Evolutionary conservation across 2,113 vertebrate genomes (phyloP).

Genomic region (Prinia subflava): DNA sequence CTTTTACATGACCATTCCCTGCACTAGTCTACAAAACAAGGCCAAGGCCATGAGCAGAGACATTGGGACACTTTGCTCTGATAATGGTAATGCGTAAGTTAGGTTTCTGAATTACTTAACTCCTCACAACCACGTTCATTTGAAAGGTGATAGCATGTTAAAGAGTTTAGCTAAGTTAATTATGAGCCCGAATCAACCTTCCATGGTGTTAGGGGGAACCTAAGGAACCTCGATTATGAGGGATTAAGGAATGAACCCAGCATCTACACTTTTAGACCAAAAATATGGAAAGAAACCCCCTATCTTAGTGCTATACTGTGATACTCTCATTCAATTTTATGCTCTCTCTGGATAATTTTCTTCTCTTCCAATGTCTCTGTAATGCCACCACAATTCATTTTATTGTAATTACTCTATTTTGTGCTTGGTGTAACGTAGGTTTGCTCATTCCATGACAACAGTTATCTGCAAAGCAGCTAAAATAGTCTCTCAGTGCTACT

Average conservation of each 20-base stretch:
- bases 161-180: not conserved
- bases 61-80: not conserved
- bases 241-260: not conserved
- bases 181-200: not conserved
- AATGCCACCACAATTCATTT: not conserved
- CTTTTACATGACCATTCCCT: not conserved
- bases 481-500: not conserved
- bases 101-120: not conserved
- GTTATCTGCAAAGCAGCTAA: not conserved
- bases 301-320: not conserved
- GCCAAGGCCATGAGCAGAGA: not conserved
- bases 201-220: not conserved
- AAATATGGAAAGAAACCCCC: not conserved
- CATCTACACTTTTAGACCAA: not conserved
- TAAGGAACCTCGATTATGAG: not conserved
- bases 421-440: not conserved
- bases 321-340: not conserved
- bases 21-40: fast-evolving
- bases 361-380: not conserved
- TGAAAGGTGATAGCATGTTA: not conserved
- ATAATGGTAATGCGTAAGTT: not conserved
- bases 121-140: not conserved
- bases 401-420: not conserved
- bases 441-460: not conserved
- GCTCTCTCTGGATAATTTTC: not conserved